phyloP scores from a whole-genome alignment of 2,113 vertebrate genomes.

The Xiphophorus hellerii region DNA sequence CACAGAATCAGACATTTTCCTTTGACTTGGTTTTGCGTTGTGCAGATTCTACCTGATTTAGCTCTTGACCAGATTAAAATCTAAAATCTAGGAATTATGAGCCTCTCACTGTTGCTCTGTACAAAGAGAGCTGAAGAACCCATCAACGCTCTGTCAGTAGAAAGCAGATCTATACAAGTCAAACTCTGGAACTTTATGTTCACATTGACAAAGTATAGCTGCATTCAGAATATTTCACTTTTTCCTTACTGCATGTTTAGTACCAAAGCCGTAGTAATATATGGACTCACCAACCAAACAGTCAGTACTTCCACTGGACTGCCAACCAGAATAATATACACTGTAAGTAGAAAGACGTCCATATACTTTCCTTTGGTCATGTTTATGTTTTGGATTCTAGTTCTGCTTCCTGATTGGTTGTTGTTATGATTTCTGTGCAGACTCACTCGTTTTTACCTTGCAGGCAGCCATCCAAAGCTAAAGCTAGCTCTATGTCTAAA shows the following conservation, averaged over 20 bases:
- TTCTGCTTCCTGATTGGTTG: background rate
- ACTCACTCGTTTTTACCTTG: constrained; percentile 85
- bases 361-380: constrained; percentile 31
- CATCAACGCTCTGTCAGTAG: background rate
- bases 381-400: constrained; percentile 13
- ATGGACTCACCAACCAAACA: background rate
- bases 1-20: background rate
- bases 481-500: constrained; percentile 84
- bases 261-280: background rate
- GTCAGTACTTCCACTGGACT: background rate
- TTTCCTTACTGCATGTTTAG: constrained; percentile 25
- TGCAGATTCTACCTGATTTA: constrained; percentile 14
- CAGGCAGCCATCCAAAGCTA: constrained; percentile 86
- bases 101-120: background rate
- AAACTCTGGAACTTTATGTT: constrained; percentile 24
- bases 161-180: constrained; percentile 10
- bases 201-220: constrained; percentile 20
- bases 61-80: background rate
- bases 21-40: background rate
- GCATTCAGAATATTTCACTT: background rate
- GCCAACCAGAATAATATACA: background rate
- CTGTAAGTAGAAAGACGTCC: background rate
- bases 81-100: background rate
- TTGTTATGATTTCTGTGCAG: constrained; percentile 9
- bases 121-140: constrained; percentile 2